Evolutionary conservation across 2,888 invertebrate genomes (phyloP).

Genomic region (Eucriotettix oculatus): DNA sequence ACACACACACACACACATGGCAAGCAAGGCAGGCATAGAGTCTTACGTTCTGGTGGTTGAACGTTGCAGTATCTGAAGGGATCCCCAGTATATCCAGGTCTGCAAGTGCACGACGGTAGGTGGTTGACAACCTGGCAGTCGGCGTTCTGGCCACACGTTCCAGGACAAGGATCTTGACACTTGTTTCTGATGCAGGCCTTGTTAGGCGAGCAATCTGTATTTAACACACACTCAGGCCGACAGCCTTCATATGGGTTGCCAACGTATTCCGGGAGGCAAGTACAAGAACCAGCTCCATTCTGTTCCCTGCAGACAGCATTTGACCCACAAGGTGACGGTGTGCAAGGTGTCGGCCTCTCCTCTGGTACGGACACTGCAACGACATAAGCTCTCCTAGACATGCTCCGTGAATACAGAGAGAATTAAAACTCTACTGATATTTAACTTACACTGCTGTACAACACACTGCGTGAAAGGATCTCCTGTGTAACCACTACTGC

Average conservation of each 20-base stretch:
- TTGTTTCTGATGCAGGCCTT: conserved; percentile 53
- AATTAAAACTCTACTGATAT: neutral
- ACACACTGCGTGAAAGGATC: conserved; percentile 59
- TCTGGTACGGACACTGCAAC: conserved; percentile 23
- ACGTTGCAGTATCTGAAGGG: conserved; percentile 42
- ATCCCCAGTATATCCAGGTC: conserved; percentile 53
- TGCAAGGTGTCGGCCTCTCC: conserved; percentile 19
- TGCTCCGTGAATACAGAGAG: neutral
- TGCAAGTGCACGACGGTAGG: conserved; percentile 50
- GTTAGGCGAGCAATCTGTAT: conserved; percentile 53
- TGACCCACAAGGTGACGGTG: conserved; percentile 50
- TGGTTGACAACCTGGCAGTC: conserved; percentile 59
- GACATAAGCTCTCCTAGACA: too few relatives aligned
- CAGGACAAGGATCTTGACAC: conserved; percentile 63
- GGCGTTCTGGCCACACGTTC: conserved; percentile 58
- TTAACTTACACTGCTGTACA: conserved; percentile 13
- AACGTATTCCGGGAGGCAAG: conserved; percentile 50
- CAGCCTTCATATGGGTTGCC: conserved; percentile 67
- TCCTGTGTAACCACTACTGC: conserved; percentile 47
- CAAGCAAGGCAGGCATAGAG: neutral
- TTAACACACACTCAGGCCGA: conserved; percentile 47
- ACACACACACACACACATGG: neutral
- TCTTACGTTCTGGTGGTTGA: conserved; percentile 25
- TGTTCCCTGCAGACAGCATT: conserved; percentile 55
- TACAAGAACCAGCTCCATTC: conserved; percentile 47